Percentiles rank a stretch among this genome's conserved stretches.
These are phyloP conservation scores for Neopelma chrysocephalum DNA, from an alignment of 2,797 vertebrate genomes.

Conservation along the genomic window DNA sequence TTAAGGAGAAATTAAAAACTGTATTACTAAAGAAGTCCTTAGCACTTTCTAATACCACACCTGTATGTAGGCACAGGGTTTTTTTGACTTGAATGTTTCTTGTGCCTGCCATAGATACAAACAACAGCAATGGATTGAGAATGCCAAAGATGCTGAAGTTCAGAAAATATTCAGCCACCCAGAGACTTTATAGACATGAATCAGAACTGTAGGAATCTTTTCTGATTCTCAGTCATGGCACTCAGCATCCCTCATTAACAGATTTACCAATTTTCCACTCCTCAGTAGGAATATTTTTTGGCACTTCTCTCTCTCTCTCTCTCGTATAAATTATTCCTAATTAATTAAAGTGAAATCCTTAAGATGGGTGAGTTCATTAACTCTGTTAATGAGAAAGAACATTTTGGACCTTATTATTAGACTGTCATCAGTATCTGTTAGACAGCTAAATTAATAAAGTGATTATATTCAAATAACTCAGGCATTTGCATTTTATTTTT, in stretches of 20 bases:
- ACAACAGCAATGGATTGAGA: neutral
- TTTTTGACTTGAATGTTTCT: neutral
- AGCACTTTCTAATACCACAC: neutral
- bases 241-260: neutral
- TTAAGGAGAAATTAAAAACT: neutral
- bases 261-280: conserved; percentile 9
- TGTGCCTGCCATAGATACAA: neutral
- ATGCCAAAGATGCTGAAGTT: accelerated
- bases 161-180: neutral
- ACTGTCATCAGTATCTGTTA: conserved; percentile 47
- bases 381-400: conserved; percentile 65
- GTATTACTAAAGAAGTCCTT: neutral
- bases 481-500: conserved; percentile 65
- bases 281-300: conserved; percentile 20
- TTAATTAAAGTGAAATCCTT: conserved; percentile 66
- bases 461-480: conserved; percentile 60
- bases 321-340: conserved; percentile 55
- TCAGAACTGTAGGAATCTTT: neutral
- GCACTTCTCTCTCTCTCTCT: neutral
- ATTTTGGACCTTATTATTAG: conserved; percentile 61
- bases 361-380: conserved; percentile 66
- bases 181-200: neutral
- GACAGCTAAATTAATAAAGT: conserved; percentile 55
- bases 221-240: neutral
- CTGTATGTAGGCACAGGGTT: accelerated